Evolutionary conservation across 2,797 vertebrate genomes (phyloP).

Genomic region (Squalus acanthias): DNA sequence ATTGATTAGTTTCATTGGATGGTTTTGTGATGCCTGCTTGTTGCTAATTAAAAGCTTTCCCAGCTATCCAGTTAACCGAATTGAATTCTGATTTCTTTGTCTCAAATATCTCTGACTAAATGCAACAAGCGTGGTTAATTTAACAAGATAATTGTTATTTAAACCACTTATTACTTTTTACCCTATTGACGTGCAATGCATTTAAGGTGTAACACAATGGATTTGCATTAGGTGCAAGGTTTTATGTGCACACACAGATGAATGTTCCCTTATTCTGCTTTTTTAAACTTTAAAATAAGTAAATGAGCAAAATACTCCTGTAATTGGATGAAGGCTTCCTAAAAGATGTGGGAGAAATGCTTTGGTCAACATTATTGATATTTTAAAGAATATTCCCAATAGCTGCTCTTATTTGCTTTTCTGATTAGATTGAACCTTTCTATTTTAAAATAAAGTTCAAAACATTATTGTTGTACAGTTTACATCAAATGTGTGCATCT

Average conservation of each 20-base stretch:
- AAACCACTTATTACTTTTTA: neutral
- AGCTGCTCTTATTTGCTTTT: neutral
- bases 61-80: neutral
- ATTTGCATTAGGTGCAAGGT: neutral
- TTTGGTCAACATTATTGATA: neutral
- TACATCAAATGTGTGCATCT: neutral
- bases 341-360: neutral
- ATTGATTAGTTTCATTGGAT: constrained; percentile 24
- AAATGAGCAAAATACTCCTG: neutral
- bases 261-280: neutral
- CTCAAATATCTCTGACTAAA: neutral
- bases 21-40: neutral
- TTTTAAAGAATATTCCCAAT: neutral
- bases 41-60: constrained; percentile 12
- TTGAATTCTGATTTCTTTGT: neutral
- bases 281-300: neutral
- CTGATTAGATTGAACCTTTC: neutral
- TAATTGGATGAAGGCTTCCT: neutral
- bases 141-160: constrained; percentile 6
- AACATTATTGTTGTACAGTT: neutral
- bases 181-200: neutral
- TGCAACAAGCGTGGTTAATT: constrained; percentile 8
- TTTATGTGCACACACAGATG: neutral
- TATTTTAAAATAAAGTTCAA: neutral
- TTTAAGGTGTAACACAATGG: neutral